phyloP scores from a whole-genome alignment of 2,113 vertebrate genomes.

The Toxostoma redivivum region DNA sequence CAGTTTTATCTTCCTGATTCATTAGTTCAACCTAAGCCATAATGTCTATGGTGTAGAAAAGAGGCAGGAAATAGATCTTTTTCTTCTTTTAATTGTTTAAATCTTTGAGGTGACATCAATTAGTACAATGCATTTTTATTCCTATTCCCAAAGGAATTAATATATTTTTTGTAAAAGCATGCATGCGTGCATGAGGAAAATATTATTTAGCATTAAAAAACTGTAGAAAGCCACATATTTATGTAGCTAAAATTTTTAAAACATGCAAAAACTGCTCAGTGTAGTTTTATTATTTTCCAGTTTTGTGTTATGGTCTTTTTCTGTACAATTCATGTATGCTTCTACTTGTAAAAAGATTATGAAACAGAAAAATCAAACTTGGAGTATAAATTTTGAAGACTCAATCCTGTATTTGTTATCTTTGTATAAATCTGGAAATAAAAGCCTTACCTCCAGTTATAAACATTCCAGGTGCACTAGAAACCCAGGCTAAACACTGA shows the following conservation, averaged over 20 bases:
- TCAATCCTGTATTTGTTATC: neutral
- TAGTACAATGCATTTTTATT: neutral
- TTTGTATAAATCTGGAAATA: neutral
- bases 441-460: conserved; percentile 86
- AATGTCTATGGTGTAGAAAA: neutral
- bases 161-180: neutral
- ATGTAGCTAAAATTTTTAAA: neutral
- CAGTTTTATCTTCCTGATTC: neutral
- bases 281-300: neutral
- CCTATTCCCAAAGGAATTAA: neutral
- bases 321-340: neutral
- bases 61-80: neutral
- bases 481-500: conserved; percentile 95
- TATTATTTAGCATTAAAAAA: neutral
- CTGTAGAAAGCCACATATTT: neutral
- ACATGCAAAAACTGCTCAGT: neutral
- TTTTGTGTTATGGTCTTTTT: neutral
- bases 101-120: neutral
- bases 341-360: neutral
- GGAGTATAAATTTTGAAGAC: neutral
- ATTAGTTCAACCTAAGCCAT: neutral
- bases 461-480: conserved; percentile 97
- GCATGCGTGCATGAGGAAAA: neutral
- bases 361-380: neutral
- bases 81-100: neutral